Evolutionary conservation across 2,113 vertebrate species (phyloP), one percentile per base, ranked within the genome.

Genomic region (Dromas ardeola): DNA sequence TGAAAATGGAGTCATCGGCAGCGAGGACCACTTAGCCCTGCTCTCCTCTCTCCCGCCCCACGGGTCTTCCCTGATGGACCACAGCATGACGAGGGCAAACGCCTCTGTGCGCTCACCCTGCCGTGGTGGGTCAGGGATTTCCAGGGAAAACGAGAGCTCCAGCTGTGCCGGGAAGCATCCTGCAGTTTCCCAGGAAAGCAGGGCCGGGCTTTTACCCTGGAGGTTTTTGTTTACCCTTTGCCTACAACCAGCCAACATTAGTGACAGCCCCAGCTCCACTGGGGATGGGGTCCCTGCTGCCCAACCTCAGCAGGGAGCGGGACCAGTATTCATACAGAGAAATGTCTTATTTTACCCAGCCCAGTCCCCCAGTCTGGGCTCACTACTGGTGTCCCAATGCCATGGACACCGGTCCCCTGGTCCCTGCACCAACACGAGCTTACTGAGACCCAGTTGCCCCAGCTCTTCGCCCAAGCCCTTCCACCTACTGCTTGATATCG

Each of bases 41-140:
- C 56, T 79, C 55, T 85, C 73, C n/a, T 62, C 65, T 42, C 14
- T 38, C 47, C 38, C 5, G 0, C 1, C 0, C 34, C 23, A 0
- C 1, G 0, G 13, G 13, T 80, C 56, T 56, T 65, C 55, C 36
- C 53, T 29, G n/a, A 53, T 45, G 25, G 52, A 25, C 6, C 56
- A 2, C 0, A 2, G 14, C 1, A 3, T 15, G 1, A 45, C 0
- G 5, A 77, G 36, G 34, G 29, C 69, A 30, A 69, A 34, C 18
- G 5, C 34, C 38, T 29, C 62, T 15, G 26, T 32, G 40, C 26
- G 23, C 26, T 29, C 34, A 25, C 9, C n/a, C n/a, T 78, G 26
- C 36, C 1, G 0, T 16, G 49, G 0, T 25, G 40, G 2, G 22
- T 17, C 55, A 70, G 62, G 49, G 49, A 27, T 55, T 69, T 69